These are phyloP conservation scores for Ylistrum balloti DNA, from an alignment of 1,140 invertebrate species.

Conservation along the genomic window DNA sequence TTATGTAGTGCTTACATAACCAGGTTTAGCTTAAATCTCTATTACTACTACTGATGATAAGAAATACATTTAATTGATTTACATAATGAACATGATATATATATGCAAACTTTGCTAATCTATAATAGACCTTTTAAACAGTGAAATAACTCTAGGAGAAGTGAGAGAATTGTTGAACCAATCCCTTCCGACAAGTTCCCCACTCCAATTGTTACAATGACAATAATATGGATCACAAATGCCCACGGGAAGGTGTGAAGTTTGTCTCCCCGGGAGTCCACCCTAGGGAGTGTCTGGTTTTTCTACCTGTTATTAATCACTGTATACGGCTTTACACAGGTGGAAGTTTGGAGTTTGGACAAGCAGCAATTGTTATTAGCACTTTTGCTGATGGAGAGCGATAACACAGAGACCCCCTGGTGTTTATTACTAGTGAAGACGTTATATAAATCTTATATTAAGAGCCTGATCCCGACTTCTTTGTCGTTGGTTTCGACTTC, in stretches of 20 bases:
- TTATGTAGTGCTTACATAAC: too few relatives aligned
- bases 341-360: background rate
- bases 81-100: too few relatives aligned
- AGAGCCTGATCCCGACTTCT: background rate
- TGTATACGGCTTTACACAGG: background rate
- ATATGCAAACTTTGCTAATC: too few relatives aligned
- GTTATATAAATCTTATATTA: background rate
- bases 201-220: background rate
- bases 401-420: background rate
- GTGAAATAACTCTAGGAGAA: too few relatives aligned
- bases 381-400: slow-evolving; percentile 18
- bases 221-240: background rate
- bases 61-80: too few relatives aligned
- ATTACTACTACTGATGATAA: too few relatives aligned
- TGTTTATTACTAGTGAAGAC: background rate
- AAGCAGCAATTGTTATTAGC: background rate
- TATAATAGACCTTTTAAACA: too few relatives aligned
- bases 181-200: too few relatives aligned
- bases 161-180: too few relatives aligned
- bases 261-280: background rate
- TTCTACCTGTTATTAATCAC: background rate
- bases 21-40: too few relatives aligned
- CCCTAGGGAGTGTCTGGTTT: background rate
- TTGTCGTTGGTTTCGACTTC: background rate
- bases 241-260: background rate